Percentiles rank a stretch among this genome's conserved stretches.
phyloP scores from a whole-genome alignment of 2,888 invertebrate species.

The Labia minor region DNA sequence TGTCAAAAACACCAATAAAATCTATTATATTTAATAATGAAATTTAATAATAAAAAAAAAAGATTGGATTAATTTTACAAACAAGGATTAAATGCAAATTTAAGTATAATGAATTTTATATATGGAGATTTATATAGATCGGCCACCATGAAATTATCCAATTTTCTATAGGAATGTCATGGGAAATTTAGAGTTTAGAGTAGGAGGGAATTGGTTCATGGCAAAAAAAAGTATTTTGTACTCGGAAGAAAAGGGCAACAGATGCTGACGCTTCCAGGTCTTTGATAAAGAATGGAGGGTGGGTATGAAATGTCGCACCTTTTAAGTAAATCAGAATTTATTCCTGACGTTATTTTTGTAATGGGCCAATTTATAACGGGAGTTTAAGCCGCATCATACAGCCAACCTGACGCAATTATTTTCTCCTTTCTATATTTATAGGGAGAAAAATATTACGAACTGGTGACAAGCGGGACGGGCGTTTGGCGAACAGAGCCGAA shows the following conservation, averaged over 20 bases:
- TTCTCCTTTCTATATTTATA: neutral
- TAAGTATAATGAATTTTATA: neutral
- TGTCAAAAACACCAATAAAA: no score
- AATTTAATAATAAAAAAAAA: no score
- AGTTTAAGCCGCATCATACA: conserved; percentile 13
- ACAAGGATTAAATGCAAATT: neutral
- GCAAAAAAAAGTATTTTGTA: neutral
- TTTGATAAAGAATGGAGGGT: no score
- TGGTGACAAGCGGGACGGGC: neutral
- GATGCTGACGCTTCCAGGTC: neutral
- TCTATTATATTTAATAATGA: no score
- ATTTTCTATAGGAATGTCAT: neutral
- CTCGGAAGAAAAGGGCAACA: neutral
- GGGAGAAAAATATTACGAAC: neutral
- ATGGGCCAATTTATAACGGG: conserved; percentile 4
- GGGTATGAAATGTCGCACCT: neutral
- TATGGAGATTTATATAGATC: neutral
- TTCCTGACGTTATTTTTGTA: conserved; percentile 7
- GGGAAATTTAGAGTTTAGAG: neutral
- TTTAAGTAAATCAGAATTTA: conserved; percentile 5
- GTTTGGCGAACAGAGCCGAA: neutral
- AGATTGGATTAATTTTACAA: no score
- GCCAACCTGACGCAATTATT: conserved; percentile 7
- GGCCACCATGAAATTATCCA: neutral
- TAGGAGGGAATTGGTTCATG: neutral